Evolutionary conservation across 2,888 invertebrate genomes (phyloP).

Genomic region (Pegoplata infirma): DNA sequence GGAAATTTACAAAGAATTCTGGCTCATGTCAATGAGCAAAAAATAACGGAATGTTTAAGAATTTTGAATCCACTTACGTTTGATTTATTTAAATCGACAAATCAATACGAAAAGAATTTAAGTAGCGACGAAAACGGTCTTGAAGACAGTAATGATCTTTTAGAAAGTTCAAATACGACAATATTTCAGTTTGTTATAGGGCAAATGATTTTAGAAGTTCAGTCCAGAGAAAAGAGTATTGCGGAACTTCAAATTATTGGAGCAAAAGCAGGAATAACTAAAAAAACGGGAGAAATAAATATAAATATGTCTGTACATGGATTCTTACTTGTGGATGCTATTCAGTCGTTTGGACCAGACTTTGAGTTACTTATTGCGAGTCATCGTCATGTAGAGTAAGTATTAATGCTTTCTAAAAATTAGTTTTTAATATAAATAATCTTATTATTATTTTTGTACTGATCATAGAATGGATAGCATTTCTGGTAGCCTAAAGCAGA

Average conservation of each 20-base stretch:
- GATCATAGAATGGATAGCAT: conserved; percentile 90
- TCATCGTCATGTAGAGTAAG: conserved; percentile 93
- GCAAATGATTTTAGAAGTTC: conserved; percentile 91
- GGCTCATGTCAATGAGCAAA: conserved; percentile 94
- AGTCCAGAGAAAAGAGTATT: conserved; percentile 91
- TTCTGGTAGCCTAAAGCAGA: conserved; percentile 94
- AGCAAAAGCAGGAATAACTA: conserved; percentile 87
- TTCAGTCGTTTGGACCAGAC: conserved; percentile 96
- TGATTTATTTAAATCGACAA: conserved; percentile 47
- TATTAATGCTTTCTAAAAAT: not conserved
- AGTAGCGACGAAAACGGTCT: conserved; percentile 3
- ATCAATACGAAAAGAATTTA: not conserved
- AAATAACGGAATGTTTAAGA: conserved; percentile 84
- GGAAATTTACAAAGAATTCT: conserved; percentile 93
- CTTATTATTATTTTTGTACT: not conserved
- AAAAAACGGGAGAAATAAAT: conserved; percentile 86
- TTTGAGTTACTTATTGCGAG: conserved; percentile 96
- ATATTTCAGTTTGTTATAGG: conserved; percentile 93
- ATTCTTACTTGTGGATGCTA: conserved; percentile 93
- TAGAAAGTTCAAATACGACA: conserved; percentile 80
- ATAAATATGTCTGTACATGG: conserved; percentile 94
- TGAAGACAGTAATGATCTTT: conserved; percentile 37
- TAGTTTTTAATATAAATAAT: not conserved
- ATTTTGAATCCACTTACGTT: conserved; percentile 76
- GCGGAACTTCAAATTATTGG: conserved; percentile 96